Base-by-base conservation (phyloP, 2,888 invertebrate species). In the Acleris sparsana region DNA sequence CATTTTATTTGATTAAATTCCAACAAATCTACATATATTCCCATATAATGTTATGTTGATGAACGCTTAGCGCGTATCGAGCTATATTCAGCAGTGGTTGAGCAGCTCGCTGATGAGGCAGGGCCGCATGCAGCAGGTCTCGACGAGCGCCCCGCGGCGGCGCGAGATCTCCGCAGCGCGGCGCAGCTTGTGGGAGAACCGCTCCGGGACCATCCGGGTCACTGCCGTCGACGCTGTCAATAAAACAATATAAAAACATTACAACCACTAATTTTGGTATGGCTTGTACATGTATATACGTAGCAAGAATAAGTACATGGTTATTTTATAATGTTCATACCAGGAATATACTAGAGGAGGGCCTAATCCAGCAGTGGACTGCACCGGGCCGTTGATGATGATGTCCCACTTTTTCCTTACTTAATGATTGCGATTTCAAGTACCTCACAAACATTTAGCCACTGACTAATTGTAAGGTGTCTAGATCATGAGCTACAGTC, bases 81-180 rank as follows among this genome's bases (percentile, higher is more conserved):
- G 52, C 16, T 18, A 53, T 53, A 46, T 55, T 71, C 67, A 76
- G 67, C 75, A 78, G 65, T 74, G 70, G 56, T 52, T 69, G 33
- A 74, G 70, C 25, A 78, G 67, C 33, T 75, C 73, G 39, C 39
- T 55, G 44, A 71, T 11, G 55, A 65, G 63, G 53, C 76, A 75
- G 7, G 75, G 71, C 44, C 72, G 71, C 20, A 51, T 43, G 69
- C 72, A 74, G 63, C 74, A 75, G 43, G 74, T 70, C 33, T 72
- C 70, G 48, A 71, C 65, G 20, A 76, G 66, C 25, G 25, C 20
- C 33, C 33, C 11, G 52, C 18, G n/a, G 46, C 5, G 29, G 22
- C 58, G 66, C 53, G 25, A 3, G 29, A 11, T 6, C 33, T 44
- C 43, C 51, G 46, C 46, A 33, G 13, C 63, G 39, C 60, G 49